phyloP scores from a whole-genome alignment of 2,113 vertebrate genomes.

The Myrmophylax atrothorax region DNA sequence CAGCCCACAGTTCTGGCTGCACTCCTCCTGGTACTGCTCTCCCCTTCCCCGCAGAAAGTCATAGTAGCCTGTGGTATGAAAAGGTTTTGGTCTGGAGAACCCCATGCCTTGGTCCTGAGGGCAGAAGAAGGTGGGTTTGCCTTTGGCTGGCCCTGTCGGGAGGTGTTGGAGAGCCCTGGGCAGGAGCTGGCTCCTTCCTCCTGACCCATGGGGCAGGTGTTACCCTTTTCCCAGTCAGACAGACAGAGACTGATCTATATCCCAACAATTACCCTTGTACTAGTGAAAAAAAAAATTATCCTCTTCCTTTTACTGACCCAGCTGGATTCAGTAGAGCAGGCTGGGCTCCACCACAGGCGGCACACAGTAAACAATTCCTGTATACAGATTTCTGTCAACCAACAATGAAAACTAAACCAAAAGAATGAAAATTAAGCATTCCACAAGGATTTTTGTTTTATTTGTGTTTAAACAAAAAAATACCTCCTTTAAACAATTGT shows the following conservation, averaged over 20 bases:
- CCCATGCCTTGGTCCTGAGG: background rate
- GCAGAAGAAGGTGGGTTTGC: background rate
- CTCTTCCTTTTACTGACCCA: background rate
- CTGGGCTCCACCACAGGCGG: background rate
- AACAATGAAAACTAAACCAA: background rate
- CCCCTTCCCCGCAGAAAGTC: background rate
- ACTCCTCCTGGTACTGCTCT: accelerated
- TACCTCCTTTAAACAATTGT: background rate
- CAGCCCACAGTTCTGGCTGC: background rate
- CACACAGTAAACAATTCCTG: accelerated
- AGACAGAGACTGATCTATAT: background rate
- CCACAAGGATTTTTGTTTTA: background rate
- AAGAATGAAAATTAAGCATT: background rate
- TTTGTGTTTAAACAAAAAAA: background rate
- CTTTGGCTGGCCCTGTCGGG: background rate
- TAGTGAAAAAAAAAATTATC: background rate
- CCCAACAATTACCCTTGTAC: background rate
- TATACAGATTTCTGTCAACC: background rate
- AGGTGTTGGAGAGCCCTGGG: background rate
- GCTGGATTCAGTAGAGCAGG: accelerated
- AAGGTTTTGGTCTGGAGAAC: background rate
- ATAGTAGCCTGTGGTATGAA: background rate
- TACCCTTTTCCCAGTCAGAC: background rate
- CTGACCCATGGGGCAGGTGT: background rate
- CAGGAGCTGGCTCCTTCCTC: background rate